A percentile compares a stretch with the other conserved stretches of the same genome.
phyloP scores from a whole-genome alignment of 1,140 invertebrate species.

The Temnothorax nylanderi region DNA sequence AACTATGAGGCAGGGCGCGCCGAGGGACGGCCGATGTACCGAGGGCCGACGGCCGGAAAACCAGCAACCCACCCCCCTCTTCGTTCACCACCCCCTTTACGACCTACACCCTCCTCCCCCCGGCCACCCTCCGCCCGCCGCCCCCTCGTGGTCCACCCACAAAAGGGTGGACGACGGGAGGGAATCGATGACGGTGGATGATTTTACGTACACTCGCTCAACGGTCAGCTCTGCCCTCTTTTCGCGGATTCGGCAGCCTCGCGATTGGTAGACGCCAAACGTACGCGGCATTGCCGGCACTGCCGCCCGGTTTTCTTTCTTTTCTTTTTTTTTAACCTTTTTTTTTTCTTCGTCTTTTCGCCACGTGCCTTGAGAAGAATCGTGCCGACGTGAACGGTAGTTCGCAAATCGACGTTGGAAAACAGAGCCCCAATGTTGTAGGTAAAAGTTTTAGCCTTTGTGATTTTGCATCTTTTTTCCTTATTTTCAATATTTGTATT shows the following conservation, averaged over 20 bases:
- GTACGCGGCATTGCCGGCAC: slow-evolving; percentile 50
- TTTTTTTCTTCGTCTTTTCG: background rate
- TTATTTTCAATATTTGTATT: background rate
- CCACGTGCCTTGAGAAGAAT: slow-evolving; percentile 45
- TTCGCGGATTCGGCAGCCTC: slow-evolving; percentile 73
- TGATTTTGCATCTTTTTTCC: background rate
- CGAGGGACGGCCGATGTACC: slow-evolving; percentile 69
- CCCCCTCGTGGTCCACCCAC: slow-evolving; percentile 69
- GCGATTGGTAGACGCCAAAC: slow-evolving; percentile 57
- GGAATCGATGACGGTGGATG: slow-evolving; percentile 80
- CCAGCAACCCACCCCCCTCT: slow-evolving; percentile 67
- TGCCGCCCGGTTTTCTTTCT: slow-evolving; percentile 20
- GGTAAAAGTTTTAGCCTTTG: slow-evolving; percentile 19
- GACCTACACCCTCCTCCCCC: slow-evolving; percentile 20
- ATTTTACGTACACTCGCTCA: slow-evolving; percentile 76
- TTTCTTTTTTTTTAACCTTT: background rate
- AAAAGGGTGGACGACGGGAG: slow-evolving; percentile 75
- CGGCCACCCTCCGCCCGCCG: slow-evolving; percentile 29
- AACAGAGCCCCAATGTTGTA: slow-evolving; percentile 40
- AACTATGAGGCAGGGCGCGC: slow-evolving; percentile 69
- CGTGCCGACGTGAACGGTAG: slow-evolving; percentile 1
- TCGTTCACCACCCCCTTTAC: slow-evolving; percentile 51
- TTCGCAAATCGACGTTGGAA: slow-evolving; percentile 27
- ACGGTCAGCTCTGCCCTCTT: slow-evolving; percentile 74
- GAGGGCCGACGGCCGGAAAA: slow-evolving; percentile 75